Base-by-base conservation (phyloP, 2,113 vertebrate species). In the Nesospiza acunhae region DNA sequence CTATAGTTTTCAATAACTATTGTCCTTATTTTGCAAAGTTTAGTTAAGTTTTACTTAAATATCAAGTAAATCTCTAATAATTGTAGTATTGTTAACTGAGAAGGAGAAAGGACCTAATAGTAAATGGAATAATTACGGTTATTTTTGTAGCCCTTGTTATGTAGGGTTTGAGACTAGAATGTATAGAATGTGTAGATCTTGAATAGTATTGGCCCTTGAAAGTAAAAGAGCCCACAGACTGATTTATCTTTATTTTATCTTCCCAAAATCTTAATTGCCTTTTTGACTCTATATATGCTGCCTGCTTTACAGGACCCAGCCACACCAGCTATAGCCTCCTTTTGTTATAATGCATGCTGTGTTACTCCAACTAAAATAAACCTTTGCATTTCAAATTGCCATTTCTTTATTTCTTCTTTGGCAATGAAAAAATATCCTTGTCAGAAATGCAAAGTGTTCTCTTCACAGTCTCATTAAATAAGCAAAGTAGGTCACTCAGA, bases 341-440 rank as follows among this genome's bases (percentile, higher is more conserved):
- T 84, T 73, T 91, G 60, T 76, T 79, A 56, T 21, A 60, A 50
- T 46, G n/a, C 15, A 24, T 76, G 28, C 10, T 27, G 22, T 60
- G 22, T 68, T 64, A 30, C 44, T 78, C 44, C 46, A 86, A 77
- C 80, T 76, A 72, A 92, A 90, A 87, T 18, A 87, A 94, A 64
- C 11, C 14, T 83, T 84, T 10, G 7, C 28, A 33, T 69, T 87
- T 91, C 26, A 31, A 74, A 79, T 90, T 47, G 21, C 41, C 3
- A 16, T 26, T 23, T 70, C 87, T 81, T 83, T 10, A 31, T 91
- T 62, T 69, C 5, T 79, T 27, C 6, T 76, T 79, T 42, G 35
- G 15, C 35, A 92, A 35, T n/a, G 42, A 81, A 81, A 75, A 93
- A 21, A 30, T 33, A 67, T 35, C 63, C 33, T 42, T 84, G 66